phyloP scores from a whole-genome alignment of 2,113 vertebrate species.

The Aviceda subcristata region DNA sequence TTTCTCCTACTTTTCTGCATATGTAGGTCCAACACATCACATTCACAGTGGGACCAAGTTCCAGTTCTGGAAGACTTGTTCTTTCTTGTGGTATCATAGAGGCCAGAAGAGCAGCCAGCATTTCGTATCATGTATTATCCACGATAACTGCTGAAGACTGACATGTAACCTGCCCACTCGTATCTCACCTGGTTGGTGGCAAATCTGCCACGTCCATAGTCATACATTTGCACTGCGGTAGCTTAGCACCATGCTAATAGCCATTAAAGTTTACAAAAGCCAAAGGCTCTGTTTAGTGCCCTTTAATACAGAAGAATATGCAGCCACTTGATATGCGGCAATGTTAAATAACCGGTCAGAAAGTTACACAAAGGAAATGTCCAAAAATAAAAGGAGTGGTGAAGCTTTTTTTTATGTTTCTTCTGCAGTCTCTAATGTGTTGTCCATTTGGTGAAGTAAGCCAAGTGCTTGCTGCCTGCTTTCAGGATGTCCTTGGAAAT shows the following conservation, averaged over 20 bases:
- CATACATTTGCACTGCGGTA: neutral
- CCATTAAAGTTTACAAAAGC: neutral
- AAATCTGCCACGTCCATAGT: neutral
- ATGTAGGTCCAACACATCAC: neutral
- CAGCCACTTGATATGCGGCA: neutral
- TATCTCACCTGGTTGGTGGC: neutral
- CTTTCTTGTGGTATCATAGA: neutral
- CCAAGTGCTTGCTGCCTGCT: neutral
- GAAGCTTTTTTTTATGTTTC: neutral
- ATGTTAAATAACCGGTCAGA: neutral
- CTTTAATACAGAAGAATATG: neutral
- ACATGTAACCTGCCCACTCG: accelerated
- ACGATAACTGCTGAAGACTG: neutral
- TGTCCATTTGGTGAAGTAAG: neutral
- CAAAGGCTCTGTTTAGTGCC: neutral
- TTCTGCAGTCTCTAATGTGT: neutral
- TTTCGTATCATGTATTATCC: neutral
- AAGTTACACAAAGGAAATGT: neutral
- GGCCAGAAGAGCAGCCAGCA: neutral
- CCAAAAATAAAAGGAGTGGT: neutral
- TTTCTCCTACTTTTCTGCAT: neutral
- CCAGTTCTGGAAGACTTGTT: neutral
- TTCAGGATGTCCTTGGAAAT: neutral
- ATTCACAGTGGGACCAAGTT: neutral
- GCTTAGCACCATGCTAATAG: neutral